These are phyloP conservation scores for Grammomys dolichurus DNA, from an alignment of 2,113 vertebrate genomes.

Conservation along the genomic window DNA sequence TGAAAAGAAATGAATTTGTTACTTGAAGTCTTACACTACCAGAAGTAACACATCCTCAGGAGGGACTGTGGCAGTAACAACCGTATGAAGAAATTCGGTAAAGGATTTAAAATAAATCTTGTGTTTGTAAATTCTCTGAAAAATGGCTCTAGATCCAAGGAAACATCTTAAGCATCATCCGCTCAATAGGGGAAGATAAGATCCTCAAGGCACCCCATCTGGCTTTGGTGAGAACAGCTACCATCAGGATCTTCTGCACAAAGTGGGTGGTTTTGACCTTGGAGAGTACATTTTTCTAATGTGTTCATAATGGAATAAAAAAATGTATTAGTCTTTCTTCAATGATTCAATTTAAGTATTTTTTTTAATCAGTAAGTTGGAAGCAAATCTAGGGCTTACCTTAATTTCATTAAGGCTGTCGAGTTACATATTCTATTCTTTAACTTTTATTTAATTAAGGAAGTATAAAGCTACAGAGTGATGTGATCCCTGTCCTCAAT, in stretches of 20 bases:
- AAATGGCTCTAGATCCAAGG: constrained; percentile 60
- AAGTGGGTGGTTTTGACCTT: constrained; percentile 72
- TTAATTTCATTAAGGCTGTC: constrained; percentile 73
- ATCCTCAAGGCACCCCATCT: constrained; percentile 24
- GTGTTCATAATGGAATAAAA: constrained; percentile 66
- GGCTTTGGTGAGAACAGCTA: background rate
- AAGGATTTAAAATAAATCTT: constrained; percentile 74
- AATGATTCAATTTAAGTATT: constrained; percentile 62
- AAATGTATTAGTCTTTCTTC: constrained; percentile 66
- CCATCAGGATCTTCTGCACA: constrained; percentile 54
- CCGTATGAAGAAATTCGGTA: constrained; percentile 64
- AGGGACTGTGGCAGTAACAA: constrained; percentile 66
- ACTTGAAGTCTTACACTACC: constrained; percentile 72
- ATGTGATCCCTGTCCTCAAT: constrained; percentile 57
- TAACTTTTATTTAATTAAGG: constrained; percentile 62
- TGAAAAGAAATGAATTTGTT: constrained; percentile 68
- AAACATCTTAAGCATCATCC: background rate
- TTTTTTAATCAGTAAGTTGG: constrained; percentile 66
- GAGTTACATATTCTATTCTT: constrained; percentile 49
- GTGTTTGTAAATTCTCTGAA: constrained; percentile 20
- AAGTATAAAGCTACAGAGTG: constrained; percentile 34
- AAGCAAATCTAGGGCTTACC: constrained; percentile 58
- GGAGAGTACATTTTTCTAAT: constrained; percentile 59
- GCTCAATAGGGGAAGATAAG: background rate
- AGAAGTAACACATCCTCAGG: constrained; percentile 74